These are phyloP conservation scores for Sarcophilus harrisii DNA, from an alignment of 2,797 vertebrate genomes.

Conservation along the genomic window DNA sequence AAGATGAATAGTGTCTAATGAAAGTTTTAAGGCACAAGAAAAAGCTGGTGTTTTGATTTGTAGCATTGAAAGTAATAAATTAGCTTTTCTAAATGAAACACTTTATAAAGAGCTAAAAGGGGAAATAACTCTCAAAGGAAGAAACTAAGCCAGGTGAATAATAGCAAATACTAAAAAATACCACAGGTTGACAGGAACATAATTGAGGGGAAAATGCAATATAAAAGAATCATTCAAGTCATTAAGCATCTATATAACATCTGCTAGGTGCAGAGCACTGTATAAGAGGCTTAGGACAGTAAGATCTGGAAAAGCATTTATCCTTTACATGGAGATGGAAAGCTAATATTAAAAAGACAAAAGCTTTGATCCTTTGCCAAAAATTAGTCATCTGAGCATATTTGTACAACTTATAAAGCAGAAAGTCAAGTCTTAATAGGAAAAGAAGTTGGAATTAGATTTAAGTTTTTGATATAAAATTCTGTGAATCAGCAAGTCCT, in stretches of 20 bases:
- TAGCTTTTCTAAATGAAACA: neutral
- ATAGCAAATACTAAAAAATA: neutral
- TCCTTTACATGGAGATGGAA: neutral
- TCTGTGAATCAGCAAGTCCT: neutral
- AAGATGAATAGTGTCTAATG: too few relatives aligned
- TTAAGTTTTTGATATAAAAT: neutral
- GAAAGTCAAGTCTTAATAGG: neutral
- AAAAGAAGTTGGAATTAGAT: neutral
- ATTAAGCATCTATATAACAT: neutral
- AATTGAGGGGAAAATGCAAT: neutral
- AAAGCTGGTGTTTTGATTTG: neutral
- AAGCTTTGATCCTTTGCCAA: neutral
- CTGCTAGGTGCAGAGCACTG: neutral
- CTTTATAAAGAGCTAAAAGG: accelerated
- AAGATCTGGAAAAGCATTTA: neutral
- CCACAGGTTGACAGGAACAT: neutral
- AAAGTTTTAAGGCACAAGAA: neutral
- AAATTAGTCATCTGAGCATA: neutral
- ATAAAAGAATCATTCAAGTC: neutral
- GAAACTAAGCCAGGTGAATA: neutral
- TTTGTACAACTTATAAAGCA: neutral
- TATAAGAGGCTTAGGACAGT: neutral
- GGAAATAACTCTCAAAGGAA: neutral
- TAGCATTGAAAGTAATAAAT: neutral
- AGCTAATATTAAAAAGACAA: neutral